Conservation (phyloP, 1,140 invertebrate genomes). For the Pseudomyrmex sp. region DNA sequence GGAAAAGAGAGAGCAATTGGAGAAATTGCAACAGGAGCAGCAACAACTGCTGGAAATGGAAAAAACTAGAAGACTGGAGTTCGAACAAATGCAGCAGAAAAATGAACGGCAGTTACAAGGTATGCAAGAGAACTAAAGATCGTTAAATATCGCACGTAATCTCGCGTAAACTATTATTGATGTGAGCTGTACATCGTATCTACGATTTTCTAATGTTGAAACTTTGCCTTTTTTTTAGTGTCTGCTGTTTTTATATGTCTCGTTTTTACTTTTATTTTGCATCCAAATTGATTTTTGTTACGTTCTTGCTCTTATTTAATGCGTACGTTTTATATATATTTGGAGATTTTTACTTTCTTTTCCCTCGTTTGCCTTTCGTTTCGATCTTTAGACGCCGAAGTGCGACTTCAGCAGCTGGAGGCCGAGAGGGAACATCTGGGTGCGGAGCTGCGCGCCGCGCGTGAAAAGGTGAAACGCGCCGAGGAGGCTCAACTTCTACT, state of each 20-base stretch:
- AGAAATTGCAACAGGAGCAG: slow-evolving; percentile 91
- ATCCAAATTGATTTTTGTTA: too few species aligned
- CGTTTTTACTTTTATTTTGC: slow-evolving; percentile 8
- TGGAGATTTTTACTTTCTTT: not conserved
- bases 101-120: slow-evolving; percentile 90
- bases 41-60: slow-evolving; percentile 90
- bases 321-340: slow-evolving; percentile 13
- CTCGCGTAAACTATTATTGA: not conserved
- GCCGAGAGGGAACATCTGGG: slow-evolving; percentile 89
- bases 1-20: slow-evolving; percentile 92
- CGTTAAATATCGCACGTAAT: slow-evolving; percentile 48
- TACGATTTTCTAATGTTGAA: too few species aligned
- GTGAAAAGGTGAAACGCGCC: slow-evolving; percentile 88
- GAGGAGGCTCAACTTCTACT: slow-evolving; percentile 89
- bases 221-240: not conserved
- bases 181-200: not conserved
- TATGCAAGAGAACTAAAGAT: slow-evolving; percentile 70
- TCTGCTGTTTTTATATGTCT: not conserved
- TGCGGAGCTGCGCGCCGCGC: slow-evolving; percentile 88
- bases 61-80: slow-evolving; percentile 89
- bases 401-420: slow-evolving; percentile 88
- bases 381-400: slow-evolving; percentile 87
- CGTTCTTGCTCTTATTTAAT: slow-evolving; percentile 6
- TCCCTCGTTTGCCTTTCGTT: slow-evolving; percentile 41
- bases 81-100: slow-evolving; percentile 89